Base-by-base conservation (phyloP, 92 coral and sea anemone species). In the Paramuricea clavata region DNA sequence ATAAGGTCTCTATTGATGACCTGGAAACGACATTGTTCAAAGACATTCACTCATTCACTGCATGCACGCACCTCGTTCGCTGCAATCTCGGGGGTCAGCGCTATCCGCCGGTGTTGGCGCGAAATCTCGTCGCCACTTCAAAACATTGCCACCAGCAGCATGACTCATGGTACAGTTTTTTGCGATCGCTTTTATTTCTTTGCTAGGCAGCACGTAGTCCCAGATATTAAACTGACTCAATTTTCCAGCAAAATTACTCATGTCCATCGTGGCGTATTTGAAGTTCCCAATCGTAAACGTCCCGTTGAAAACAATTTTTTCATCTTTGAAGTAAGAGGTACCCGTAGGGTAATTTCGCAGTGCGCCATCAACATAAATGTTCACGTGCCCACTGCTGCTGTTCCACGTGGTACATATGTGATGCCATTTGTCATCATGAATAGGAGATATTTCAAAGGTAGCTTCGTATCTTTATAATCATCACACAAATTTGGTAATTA, bases 381-480 rank as follows among this genome's bases (percentile, higher is more conserved):
- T 21, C 62, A 54, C 62, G 62, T 54, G 62, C 3, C 62, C 62
- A 54, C 62, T 54, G 62, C 25, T 54, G 62, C 62, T 54, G 22
- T 54, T 54, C 62, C 62, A 54, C 62, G 62, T 54, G 62, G 27
- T 21, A 54, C 62, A 54, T 3, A 54, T 5, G 62, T 54, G 62
- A 21, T 54, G 62, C 62, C 62, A 54, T 54, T 13, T 5, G 26
- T 21, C 62, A 54, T 54, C 62, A 17, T 54, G 8, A 13, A 54
- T 19, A 17, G 62, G 62, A 6, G 62, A 23, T 9, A 54, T 21
- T 2, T 19, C 27, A 21, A 54, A 54, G 23, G 22, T 17, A 23
- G 62, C 62, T 1, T 54, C 17, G 13, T 5, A 9, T 6, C 52
- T 47, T 47, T 1, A 47, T 1, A 47, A 5, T 5, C 10, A 47